Conservation (phyloP, 2,888 invertebrate species). For the Biston stratarius region DNA sequence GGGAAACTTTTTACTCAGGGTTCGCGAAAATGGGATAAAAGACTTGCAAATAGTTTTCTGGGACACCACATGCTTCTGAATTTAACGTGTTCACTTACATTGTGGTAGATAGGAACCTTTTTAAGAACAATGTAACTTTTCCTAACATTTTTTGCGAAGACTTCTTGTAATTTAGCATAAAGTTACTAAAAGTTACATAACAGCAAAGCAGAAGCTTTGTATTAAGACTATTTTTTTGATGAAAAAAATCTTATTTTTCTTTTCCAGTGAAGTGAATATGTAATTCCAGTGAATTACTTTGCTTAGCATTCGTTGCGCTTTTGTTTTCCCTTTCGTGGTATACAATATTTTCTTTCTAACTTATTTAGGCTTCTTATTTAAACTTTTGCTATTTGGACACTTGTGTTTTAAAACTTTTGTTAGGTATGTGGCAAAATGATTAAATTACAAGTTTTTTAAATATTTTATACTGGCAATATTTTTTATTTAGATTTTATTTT, state of each 20-base stretch:
- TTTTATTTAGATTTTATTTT: not conserved
- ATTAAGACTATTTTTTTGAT: constrained; percentile 24
- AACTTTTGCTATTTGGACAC: not conserved
- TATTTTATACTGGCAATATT: not conserved
- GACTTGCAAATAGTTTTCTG: constrained; percentile 82
- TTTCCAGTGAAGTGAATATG: no score
- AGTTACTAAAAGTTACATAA: constrained; percentile 34
- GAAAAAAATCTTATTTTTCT: constrained; percentile 20
- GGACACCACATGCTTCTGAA: constrained; percentile 79
- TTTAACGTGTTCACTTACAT: constrained; percentile 71
- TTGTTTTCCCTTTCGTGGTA: not conserved
- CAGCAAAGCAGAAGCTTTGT: constrained; percentile 37
- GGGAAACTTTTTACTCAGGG: constrained; percentile 80
- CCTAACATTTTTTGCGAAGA: constrained; percentile 47
- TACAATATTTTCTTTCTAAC: not conserved
- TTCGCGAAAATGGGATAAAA: constrained; percentile 81
- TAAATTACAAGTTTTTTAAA: no score
- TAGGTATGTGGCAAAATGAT: not conserved
- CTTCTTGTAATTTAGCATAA: constrained; percentile 30
- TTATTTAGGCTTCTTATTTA: not conserved
- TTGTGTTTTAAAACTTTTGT: not conserved
- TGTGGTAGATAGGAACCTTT: constrained; percentile 56
- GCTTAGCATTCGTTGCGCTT: constrained; percentile 8
- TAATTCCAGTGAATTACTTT: constrained; percentile 19
- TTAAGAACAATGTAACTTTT: constrained; percentile 52